Percentiles rank a stretch among this genome's conserved stretches.
Evolutionary conservation across 2,113 vertebrate species (phyloP).

Genomic region (Lota lota): DNA sequence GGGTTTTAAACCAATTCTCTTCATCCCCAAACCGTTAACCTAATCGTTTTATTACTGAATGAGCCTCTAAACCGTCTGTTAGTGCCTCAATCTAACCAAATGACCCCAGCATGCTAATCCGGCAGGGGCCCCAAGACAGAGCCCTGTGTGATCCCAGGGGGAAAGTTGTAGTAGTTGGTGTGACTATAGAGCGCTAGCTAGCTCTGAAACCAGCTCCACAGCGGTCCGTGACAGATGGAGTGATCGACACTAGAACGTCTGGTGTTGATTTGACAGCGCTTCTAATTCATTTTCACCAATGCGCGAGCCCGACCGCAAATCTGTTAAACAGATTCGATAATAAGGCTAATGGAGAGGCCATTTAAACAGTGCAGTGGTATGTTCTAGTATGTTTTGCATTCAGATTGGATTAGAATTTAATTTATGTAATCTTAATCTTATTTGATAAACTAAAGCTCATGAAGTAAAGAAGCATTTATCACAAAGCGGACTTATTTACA

Average conservation of each 20-base stretch:
- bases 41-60: slow-evolving; percentile 43
- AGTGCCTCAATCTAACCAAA: slow-evolving; percentile 52
- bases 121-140: slow-evolving; percentile 28
- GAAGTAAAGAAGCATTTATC: too few species aligned
- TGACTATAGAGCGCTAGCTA: not conserved
- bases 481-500: too few species aligned
- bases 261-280: not conserved
- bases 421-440: too few species aligned
- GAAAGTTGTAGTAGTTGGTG: not conserved
- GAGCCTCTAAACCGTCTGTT: slow-evolving; percentile 17
- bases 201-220: not conserved
- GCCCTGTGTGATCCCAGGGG: slow-evolving; percentile 39
- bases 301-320: too few species aligned
- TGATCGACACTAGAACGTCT: not conserved
- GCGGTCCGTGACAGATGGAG: slow-evolving; percentile 31
- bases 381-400: too few species aligned
- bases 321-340: too few species aligned
- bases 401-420: too few species aligned
- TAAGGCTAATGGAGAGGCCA: too few species aligned
- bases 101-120: slow-evolving; percentile 44
- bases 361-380: too few species aligned
- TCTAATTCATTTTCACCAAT: too few species aligned
- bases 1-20: slow-evolving; percentile 28
- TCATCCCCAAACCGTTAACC: slow-evolving; percentile 29
- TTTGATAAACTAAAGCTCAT: too few species aligned